Conservation (phyloP, 2,113 vertebrate genomes). For the Puma concolor region DNA sequence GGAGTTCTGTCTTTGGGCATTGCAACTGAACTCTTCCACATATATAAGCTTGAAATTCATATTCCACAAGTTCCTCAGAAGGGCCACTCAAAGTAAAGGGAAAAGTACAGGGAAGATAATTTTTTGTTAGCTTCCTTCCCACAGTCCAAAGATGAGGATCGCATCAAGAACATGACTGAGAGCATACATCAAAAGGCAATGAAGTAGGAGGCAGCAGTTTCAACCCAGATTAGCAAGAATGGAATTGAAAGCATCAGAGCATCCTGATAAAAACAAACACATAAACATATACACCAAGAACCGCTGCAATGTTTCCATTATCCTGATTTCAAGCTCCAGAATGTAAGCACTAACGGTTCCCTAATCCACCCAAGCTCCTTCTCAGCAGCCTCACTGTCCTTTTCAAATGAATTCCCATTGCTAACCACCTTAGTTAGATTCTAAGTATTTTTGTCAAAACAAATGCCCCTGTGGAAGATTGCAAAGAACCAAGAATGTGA, state of each 20-base stretch:
- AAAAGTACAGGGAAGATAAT: neutral
- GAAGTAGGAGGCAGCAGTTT: conserved; percentile 38
- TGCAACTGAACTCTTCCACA: conserved; percentile 30
- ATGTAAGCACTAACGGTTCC: conserved; percentile 38
- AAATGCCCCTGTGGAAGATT: conserved; percentile 63
- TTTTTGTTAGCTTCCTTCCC: conserved; percentile 11
- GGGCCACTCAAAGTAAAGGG: conserved; percentile 46
- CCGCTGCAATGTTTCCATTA: conserved; percentile 20
- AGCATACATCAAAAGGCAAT: conserved; percentile 40
- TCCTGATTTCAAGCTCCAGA: conserved; percentile 54
- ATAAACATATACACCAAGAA: neutral
- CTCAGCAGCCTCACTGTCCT: conserved; percentile 31
- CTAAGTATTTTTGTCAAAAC: conserved; percentile 48
- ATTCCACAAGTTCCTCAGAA: conserved; percentile 48
- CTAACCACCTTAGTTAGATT: conserved; percentile 41
- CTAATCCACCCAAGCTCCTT: neutral
- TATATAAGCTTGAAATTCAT: conserved; percentile 65
- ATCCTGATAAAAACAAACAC: conserved; percentile 48
- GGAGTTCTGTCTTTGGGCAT: neutral
- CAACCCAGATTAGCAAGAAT: conserved; percentile 50
- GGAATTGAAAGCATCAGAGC: conserved; percentile 49
- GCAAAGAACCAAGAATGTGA: conserved; percentile 59
- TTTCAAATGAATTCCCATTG: conserved; percentile 57
- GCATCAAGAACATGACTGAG: conserved; percentile 32
- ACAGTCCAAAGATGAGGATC: conserved; percentile 48